Percentiles rank a stretch among this genome's conserved stretches.
These are phyloP conservation scores for Dromaius novaehollandiae DNA, from an alignment of 2,113 vertebrate genomes.

Conservation along the genomic window DNA sequence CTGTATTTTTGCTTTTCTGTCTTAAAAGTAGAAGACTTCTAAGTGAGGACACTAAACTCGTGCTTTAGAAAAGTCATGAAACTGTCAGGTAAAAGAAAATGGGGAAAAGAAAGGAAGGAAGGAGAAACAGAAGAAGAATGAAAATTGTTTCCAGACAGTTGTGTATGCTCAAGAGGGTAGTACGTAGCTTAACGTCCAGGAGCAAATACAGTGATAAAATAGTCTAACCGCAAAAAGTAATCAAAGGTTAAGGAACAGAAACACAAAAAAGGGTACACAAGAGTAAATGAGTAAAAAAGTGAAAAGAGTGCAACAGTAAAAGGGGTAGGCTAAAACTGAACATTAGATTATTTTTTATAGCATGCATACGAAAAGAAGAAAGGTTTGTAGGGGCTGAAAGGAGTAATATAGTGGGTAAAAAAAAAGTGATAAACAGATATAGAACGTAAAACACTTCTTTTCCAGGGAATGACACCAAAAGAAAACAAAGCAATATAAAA, in stretches of 20 bases:
- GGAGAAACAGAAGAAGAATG: neutral
- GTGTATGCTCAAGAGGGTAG: neutral
- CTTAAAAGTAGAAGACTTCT: neutral
- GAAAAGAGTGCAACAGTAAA: neutral
- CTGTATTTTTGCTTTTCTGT: neutral
- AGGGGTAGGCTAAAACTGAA: neutral
- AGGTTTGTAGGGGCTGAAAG: neutral
- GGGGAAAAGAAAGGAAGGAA: neutral
- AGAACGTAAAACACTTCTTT: neutral
- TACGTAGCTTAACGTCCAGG: neutral
- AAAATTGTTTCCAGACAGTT: neutral
- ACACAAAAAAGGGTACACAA: neutral
- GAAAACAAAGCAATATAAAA: slow-evolving; percentile 51
- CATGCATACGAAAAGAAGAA: neutral
- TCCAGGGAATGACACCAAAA: slow-evolving; percentile 17
- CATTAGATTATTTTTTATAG: neutral
- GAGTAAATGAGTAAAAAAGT: neutral
- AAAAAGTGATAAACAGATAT: neutral
- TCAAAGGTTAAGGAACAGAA: neutral
- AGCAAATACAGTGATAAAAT: neutral
- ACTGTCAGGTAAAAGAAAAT: neutral
- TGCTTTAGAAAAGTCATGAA: neutral
- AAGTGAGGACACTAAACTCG: neutral
- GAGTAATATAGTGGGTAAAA: neutral
- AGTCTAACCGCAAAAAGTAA: neutral